These are phyloP conservation scores for Carposina sasakii DNA, from an alignment of 1,140 invertebrate species.

Conservation along the genomic window DNA sequence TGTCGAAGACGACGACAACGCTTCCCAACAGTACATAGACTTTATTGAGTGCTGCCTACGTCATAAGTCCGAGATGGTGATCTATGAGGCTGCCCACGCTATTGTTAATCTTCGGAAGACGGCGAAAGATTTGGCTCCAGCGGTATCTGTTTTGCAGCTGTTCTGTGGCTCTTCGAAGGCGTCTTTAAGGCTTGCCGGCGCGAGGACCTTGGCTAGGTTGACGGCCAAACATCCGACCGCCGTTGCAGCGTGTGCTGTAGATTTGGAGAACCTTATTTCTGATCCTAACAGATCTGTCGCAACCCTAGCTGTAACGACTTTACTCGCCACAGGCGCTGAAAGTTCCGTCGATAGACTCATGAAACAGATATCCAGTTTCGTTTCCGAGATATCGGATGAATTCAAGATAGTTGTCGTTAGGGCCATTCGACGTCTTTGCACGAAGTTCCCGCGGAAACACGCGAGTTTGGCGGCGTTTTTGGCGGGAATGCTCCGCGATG, in stretches of 20 bases:
- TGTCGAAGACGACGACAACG: constrained; percentile 90
- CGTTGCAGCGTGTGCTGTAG: constrained; percentile 97
- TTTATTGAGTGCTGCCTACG: constrained; percentile 96
- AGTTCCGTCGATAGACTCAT: constrained; percentile 97
- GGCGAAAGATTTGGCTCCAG: constrained; percentile 89
- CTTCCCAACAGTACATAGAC: constrained; percentile 79
- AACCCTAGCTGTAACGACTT: constrained; percentile 97
- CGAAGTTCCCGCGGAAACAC: constrained; percentile 98
- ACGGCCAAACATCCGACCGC: constrained; percentile 92
- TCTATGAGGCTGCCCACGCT: constrained; percentile 97
- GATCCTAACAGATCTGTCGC: constrained; percentile 98
- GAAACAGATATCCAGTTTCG: constrained; percentile 99
- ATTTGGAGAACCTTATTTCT: constrained; percentile 98
- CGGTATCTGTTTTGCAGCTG: constrained; percentile 96
- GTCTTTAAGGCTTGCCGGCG: constrained; percentile 94
- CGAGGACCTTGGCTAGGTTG: constrained; percentile 95
- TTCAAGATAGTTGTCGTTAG: constrained; percentile 99
- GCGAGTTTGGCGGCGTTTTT: constrained; percentile 96
- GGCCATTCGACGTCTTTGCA: constrained; percentile 89
- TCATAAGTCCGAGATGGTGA: constrained; percentile 99
- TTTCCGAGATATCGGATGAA: constrained; percentile 99
- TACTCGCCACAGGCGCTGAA: constrained; percentile 98
- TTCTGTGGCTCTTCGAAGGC: constrained; percentile 98
- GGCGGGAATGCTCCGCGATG: constrained; percentile 96
- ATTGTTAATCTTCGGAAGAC: constrained; percentile 93